A percentile compares a stretch with the other conserved stretches of the same genome.
Conservation (phyloP, 2,797 vertebrate species). For the Pantherophis vulpinus region DNA sequence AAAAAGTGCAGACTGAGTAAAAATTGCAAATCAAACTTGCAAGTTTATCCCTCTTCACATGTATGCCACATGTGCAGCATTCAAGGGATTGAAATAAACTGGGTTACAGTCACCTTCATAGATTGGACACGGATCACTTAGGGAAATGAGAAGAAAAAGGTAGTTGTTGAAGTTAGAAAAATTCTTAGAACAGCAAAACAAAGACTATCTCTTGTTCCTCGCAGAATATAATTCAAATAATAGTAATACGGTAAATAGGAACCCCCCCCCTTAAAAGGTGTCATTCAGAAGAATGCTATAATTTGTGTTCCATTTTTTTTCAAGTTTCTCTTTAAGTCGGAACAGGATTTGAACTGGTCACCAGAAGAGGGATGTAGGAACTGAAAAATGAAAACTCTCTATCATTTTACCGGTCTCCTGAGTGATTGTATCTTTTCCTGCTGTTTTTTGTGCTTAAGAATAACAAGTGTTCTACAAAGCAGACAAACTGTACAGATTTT, state of each 20-base stretch:
- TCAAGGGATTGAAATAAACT: neutral
- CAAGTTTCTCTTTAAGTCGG: neutral
- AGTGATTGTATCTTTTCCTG: neutral
- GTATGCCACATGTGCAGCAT: neutral
- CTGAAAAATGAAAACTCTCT: neutral
- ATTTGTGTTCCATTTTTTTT: neutral
- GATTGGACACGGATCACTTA: neutral
- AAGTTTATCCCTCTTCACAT: neutral
- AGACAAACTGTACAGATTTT: conserved; percentile 20
- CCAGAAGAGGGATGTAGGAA: neutral
- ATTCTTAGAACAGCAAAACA: neutral
- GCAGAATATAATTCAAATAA: neutral
- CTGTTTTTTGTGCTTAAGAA: neutral
- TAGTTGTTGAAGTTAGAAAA: neutral
- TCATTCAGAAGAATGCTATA: neutral
- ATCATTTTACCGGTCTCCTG: neutral
- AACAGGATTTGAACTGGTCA: conserved; percentile 1
- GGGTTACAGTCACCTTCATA: neutral
- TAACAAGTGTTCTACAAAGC: conserved; percentile 10
- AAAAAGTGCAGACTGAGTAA: neutral
- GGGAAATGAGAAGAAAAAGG: neutral
- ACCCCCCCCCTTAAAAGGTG: neutral
- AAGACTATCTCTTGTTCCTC: neutral
- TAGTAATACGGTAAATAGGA: neutral
- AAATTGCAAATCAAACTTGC: neutral